Evolutionary conservation across 2,888 invertebrate species (phyloP).

Genomic region (Ectobius pallidus): DNA sequence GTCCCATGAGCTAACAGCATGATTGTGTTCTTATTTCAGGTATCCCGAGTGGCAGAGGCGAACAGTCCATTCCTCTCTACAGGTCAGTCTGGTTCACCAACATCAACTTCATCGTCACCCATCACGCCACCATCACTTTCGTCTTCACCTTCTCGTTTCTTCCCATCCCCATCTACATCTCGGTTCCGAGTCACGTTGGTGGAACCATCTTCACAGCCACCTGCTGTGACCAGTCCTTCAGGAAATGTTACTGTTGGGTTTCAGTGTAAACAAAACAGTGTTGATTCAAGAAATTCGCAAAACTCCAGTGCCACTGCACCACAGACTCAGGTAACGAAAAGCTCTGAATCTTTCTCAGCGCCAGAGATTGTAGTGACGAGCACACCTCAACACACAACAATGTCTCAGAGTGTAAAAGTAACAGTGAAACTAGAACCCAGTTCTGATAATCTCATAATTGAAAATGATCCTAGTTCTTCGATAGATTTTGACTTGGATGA

Average conservation of each 20-base stretch:
- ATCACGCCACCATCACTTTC: conserved; percentile 36
- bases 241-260: conserved; percentile 54
- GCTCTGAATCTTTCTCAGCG: neutral
- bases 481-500: neutral
- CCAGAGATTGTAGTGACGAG: conserved; percentile 11
- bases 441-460: conserved; percentile 1
- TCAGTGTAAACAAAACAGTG: conserved; percentile 37
- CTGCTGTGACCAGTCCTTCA: conserved; percentile 44
- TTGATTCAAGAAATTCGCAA: neutral
- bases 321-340: neutral
- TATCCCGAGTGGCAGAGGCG: conserved; percentile 56
- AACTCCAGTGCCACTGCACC: neutral
- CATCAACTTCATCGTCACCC: conserved; percentile 12
- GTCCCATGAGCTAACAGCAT: too few relatives aligned
- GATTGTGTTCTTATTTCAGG: too few relatives aligned
- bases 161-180: conserved; percentile 43
- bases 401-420: conserved; percentile 3
- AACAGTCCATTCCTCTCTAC: conserved; percentile 49
- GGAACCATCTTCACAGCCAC: conserved; percentile 47
- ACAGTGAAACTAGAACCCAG: conserved; percentile 17
- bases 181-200: conserved; percentile 54
- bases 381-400: neutral
- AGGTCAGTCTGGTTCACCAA: conserved; percentile 46
- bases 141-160: conserved; percentile 41
- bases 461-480: conserved; percentile 7